Percentiles rank a stretch among this genome's conserved stretches.
Evolutionary conservation across 1,140 invertebrate species (phyloP).

Genomic region (Nymphalis io): DNA sequence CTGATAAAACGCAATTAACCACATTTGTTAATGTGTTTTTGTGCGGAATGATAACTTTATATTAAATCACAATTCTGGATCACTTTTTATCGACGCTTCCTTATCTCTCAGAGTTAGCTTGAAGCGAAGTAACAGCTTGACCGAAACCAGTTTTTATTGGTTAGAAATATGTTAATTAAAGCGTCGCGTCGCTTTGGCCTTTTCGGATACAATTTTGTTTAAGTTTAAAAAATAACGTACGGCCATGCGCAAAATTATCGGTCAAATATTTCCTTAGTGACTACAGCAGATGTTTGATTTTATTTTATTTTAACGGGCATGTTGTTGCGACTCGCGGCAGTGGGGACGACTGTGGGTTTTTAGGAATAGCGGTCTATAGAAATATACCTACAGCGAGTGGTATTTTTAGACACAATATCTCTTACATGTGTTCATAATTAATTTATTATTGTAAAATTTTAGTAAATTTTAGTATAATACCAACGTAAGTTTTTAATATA

Average conservation of each 20-base stretch:
- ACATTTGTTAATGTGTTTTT: background rate
- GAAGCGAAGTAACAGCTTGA: background rate
- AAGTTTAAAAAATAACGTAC: conserved; percentile 3
- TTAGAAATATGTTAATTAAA: background rate
- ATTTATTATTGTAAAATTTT: too few relatives aligned
- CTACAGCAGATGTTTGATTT: background rate
- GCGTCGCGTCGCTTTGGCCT: background rate
- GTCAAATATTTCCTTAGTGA: conserved; percentile 24
- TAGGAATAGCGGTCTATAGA: background rate
- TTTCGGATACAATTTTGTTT: background rate
- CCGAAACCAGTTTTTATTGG: background rate
- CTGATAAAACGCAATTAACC: conserved; percentile 6
- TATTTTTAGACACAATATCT: too few relatives aligned
- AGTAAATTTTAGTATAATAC: too few relatives aligned
- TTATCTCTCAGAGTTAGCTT: conserved; percentile 6
- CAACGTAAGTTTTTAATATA: too few relatives aligned
- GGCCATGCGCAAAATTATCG: conserved; percentile 14
- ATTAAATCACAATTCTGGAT: conserved; percentile 14
- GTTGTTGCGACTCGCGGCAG: background rate
- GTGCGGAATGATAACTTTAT: background rate
- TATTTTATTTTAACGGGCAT: background rate
- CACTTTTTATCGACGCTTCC: background rate
- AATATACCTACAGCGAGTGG: too few relatives aligned
- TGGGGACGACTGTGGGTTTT: background rate
- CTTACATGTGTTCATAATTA: too few relatives aligned